These are phyloP conservation scores for Triplophysa siluroides DNA, from an alignment of 2,113 vertebrate genomes.

Conservation along the genomic window DNA sequence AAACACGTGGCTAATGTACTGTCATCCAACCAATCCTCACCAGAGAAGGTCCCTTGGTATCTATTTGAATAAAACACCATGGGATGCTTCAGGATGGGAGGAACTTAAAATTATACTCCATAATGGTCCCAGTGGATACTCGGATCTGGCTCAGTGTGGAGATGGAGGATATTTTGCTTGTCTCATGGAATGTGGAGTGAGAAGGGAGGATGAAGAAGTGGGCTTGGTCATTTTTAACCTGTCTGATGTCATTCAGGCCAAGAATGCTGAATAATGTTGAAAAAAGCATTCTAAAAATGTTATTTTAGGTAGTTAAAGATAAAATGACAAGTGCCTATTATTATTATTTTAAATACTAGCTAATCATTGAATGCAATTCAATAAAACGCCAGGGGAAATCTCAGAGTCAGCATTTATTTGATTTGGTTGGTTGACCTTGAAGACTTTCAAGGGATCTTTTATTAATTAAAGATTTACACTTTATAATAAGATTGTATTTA, in stretches of 20 bases:
- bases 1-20: slow-evolving; percentile 72
- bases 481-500: too few relatives aligned
- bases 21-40: slow-evolving; percentile 69
- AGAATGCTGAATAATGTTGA: too few relatives aligned
- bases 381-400: too few relatives aligned
- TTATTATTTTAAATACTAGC: too few relatives aligned
- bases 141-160: slow-evolving; percentile 70
- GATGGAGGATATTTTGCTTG: slow-evolving; percentile 69
- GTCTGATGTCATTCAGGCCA: not conserved
- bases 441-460: too few relatives aligned
- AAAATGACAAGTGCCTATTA: too few relatives aligned
- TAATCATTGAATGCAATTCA: too few relatives aligned
- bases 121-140: slow-evolving; percentile 71
- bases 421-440: too few relatives aligned
- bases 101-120: slow-evolving; percentile 65
- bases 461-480: too few relatives aligned
- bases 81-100: slow-evolving; percentile 59
- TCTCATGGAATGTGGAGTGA: slow-evolving; percentile 74
- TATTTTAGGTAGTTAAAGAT: too few relatives aligned
- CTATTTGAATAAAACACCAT: slow-evolving; percentile 68
- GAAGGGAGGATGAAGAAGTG: slow-evolving; percentile 19
- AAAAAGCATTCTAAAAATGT: too few relatives aligned
- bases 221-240: slow-evolving; percentile 5
- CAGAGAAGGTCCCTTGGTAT: slow-evolving; percentile 71
- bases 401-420: too few relatives aligned